Conservation (phyloP, 2,113 vertebrate species). For the Echinops telfairi region DNA sequence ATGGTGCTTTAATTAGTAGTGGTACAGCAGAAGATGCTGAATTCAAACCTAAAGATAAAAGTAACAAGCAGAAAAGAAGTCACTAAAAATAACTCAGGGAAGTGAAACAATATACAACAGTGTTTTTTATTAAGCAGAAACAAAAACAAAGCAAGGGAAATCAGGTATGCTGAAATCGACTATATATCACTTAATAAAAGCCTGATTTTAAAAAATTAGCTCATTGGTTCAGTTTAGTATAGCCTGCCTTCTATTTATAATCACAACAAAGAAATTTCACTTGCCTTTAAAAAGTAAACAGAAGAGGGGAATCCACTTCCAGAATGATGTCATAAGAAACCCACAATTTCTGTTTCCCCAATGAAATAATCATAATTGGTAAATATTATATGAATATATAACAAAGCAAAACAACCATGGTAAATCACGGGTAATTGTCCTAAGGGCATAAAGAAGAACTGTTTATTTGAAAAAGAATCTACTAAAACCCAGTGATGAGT, state of each 20-base stretch:
- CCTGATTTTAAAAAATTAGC: neutral
- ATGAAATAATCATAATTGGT: constrained; percentile 41
- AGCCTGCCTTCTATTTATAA: neutral
- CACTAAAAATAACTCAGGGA: constrained; percentile 36
- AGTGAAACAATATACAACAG: constrained; percentile 43
- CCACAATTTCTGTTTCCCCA: neutral
- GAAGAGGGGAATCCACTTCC: neutral
- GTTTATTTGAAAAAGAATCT: constrained; percentile 62
- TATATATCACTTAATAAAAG: constrained; percentile 31
- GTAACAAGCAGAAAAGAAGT: constrained; percentile 51
- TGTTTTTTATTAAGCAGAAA: constrained; percentile 41
- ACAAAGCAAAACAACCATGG: neutral
- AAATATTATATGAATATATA: neutral
- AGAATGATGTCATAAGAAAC: constrained; percentile 18
- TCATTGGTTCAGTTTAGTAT: neutral
- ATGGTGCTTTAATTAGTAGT: constrained; percentile 64
- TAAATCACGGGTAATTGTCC: constrained; percentile 18
- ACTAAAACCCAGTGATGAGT: constrained; percentile 36
- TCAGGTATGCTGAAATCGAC: neutral
- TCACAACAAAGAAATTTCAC: constrained; percentile 39
- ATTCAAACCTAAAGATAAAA: constrained; percentile 71
- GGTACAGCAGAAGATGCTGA: constrained; percentile 80
- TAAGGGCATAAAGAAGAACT: constrained; percentile 29
- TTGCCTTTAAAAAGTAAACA: neutral
- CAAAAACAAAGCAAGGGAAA: constrained; percentile 45